Base-by-base conservation (phyloP, 1,140 invertebrate species). In the Lineus longissimus region DNA sequence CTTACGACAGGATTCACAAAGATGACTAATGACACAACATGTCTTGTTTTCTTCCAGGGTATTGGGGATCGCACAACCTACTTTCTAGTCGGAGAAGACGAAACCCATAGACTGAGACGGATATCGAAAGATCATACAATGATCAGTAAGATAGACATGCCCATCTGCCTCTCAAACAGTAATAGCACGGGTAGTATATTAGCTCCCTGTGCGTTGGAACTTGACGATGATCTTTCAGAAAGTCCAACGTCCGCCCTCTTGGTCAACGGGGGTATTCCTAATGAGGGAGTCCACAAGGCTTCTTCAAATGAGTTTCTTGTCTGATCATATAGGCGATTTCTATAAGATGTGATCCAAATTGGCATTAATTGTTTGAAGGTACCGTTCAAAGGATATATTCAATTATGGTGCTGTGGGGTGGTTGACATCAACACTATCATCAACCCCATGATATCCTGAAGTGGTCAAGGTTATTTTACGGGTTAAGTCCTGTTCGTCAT, bases 1-100 rank as follows among this genome's bases (percentile, higher is more conserved):
- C 15, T 7, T 15, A 15, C 15, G 6, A 4, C 33, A 7, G 4
- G 6, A 36, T 7, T 36, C 15, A 7, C 6, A 36, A 36, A 36
- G 6, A 36, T 36, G 4, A 7, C 33, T 36, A 36, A 36, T 36
- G 15, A 36, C 33, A 15, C 33, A 36, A 4, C 4, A 4, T 36
- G 33, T 36, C 33, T 36, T 36, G n/a, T 71, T 60, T 41, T 15
- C 41, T 59, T 60, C 1, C 68, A 78, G 76, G 77, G 77, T n/a
- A 78, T 77, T 64, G 77, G 77, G 11, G 69, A 73, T 61, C 62
- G 71, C 65, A 59, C 68, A 19, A 79, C 77, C 11, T 79, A 78
- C 62, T 79, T 75, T 51, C 60, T 79, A 17, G 55, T 66, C n/a
- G 66, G 70, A 4, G 75, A 77, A 61, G 75, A 78, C 47, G 57